Evolutionary conservation across 1,140 invertebrate genomes (phyloP).

Genomic region (Pectinophora gossypiella): DNA sequence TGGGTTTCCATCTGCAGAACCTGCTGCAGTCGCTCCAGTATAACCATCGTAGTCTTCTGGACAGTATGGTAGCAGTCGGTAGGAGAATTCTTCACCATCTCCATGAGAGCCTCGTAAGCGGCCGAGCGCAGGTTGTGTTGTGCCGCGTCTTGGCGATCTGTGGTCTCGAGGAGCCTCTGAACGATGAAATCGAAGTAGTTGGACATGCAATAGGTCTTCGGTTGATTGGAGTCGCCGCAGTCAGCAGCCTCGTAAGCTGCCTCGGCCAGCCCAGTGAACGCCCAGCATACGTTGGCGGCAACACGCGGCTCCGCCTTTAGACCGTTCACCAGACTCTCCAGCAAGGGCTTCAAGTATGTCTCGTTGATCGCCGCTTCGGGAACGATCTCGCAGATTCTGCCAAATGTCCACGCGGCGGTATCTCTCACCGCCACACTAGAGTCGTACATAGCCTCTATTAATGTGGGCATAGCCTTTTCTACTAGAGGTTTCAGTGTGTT

Average conservation of each 20-base stretch:
- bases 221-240: slow-evolving; percentile 83
- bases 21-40: slow-evolving; percentile 93
- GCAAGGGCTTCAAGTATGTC: slow-evolving; percentile 86
- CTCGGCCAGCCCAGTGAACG: slow-evolving; percentile 97
- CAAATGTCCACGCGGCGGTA: slow-evolving; percentile 98
- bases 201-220: slow-evolving; percentile 95
- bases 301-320: slow-evolving; percentile 95
- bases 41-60: slow-evolving; percentile 96
- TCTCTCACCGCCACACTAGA: slow-evolving; percentile 94
- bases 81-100: slow-evolving; percentile 99
- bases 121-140: slow-evolving; percentile 96
- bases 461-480: slow-evolving; percentile 95
- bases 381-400: slow-evolving; percentile 97
- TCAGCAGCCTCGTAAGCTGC: slow-evolving; percentile 93
- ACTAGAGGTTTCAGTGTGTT: slow-evolving; percentile 93
- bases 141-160: slow-evolving; percentile 91
- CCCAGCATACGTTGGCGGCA: slow-evolving; percentile 99
- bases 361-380: slow-evolving; percentile 97
- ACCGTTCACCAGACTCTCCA: slow-evolving; percentile 93
- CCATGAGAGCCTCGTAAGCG: slow-evolving; percentile 99
- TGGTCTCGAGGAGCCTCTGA: slow-evolving; percentile 92
- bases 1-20: slow-evolving; percentile 96
- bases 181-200: slow-evolving; percentile 96
- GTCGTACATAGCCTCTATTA: slow-evolving; percentile 97
- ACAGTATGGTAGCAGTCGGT: slow-evolving; percentile 98